A percentile compares a stretch with the other conserved stretches of the same genome.
Evolutionary conservation across 2,888 invertebrate genomes (phyloP).

Genomic region (Dioctria rufipes): DNA sequence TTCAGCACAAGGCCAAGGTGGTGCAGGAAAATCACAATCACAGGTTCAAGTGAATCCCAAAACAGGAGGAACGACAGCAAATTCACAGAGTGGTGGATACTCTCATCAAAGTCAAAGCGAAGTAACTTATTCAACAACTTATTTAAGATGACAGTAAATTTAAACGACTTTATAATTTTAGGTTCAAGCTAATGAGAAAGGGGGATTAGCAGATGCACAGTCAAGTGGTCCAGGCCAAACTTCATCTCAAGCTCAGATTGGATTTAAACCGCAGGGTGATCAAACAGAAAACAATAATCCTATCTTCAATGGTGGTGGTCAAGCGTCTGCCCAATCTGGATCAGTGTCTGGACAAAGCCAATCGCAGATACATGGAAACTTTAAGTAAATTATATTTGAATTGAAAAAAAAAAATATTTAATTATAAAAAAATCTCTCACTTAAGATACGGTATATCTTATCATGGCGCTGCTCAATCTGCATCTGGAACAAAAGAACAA

Average conservation of each 20-base stretch:
- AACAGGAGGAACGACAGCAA: constrained; percentile 82
- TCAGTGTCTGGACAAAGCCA: constrained; percentile 84
- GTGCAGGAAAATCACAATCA: constrained; percentile 82
- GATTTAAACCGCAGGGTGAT: constrained; percentile 82
- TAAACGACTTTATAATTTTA: constrained; percentile 63
- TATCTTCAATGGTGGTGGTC: constrained; percentile 83
- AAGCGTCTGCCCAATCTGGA: constrained; percentile 85
- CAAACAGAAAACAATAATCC: constrained; percentile 69
- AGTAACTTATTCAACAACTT: constrained; percentile 60
- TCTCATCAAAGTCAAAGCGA: constrained; percentile 79
- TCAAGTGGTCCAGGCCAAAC: constrained; percentile 88
- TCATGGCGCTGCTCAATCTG: constrained; percentile 86
- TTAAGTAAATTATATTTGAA: constrained; percentile 67
- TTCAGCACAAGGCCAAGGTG: constrained; percentile 82
- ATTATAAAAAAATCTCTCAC: not conserved
- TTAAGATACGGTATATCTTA: constrained; percentile 81
- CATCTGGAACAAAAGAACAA: constrained; percentile 79
- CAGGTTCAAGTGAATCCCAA: constrained; percentile 83
- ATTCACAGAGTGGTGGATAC: constrained; percentile 82
- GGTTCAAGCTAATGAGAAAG: constrained; percentile 86
- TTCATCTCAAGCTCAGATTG: constrained; percentile 91
- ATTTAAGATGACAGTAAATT: not conserved
- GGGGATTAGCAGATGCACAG: constrained; percentile 89
- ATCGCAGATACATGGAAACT: constrained; percentile 86
- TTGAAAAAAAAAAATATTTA: not conserved